Evolutionary conservation across 2,888 invertebrate species (phyloP), one percentile per base, ranked within the genome.

Genomic region (Ectemnius cavifrons): DNA sequence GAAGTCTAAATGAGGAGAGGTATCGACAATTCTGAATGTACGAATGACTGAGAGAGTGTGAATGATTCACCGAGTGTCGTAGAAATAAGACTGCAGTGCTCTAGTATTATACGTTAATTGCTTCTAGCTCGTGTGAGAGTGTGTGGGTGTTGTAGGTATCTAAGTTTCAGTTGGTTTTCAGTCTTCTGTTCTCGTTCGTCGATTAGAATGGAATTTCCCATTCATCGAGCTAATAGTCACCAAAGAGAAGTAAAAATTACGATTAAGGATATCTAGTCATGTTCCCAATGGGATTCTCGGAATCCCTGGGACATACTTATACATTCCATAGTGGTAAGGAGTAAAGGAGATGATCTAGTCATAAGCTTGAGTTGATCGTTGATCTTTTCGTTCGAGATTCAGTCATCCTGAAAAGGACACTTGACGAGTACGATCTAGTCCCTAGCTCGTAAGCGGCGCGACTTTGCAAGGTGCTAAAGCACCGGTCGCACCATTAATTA

Each of bases 381-480:
- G 37, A 37, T 37, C 37, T 37, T 37, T 37, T 37, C 28, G 76
- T 87, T 85, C n/a, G 37, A 27, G 56, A 28, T 83, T 76, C 86
- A 86, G 77, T 83, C 63, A 68, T 86, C 84, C 86, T 83, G 81
- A 68, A 68, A 76, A 83, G 83, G 85, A 83, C 82, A 78, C 67
- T 79, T 75, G 73, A 83, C 84, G 90, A 89, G 90, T 89, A 72
- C 78, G 81, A 77, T 89, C 90, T 90, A 90, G 90, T 90, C 90
- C 77, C 80, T 89, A 88, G 82, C 76, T 77, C 37, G 64, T 89
- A 89, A 89, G 88, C 73, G 65, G 69, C 71, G 74, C 60, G 78
- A 71, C 69, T 45, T 45, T 4, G 37, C 58, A 45, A 69, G 57
- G 77, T 64, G 66, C 27, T 4, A 4, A 14, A n/a, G 57, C 68